phyloP scores from a whole-genome alignment of 2,113 vertebrate genomes.

The Nibea albiflora region DNA sequence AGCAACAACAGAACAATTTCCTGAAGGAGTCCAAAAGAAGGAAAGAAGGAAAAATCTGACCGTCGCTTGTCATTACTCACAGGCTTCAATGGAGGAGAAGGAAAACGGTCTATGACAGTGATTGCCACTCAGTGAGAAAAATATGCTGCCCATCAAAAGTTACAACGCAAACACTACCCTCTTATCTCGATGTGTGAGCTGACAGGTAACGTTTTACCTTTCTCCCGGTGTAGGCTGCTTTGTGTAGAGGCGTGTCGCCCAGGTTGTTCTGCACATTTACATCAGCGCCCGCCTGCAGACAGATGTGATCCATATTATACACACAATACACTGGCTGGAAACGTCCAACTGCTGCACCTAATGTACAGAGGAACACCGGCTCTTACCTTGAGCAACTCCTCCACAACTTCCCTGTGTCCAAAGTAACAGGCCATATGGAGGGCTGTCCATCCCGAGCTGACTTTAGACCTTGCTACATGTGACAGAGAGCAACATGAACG shows the following conservation, averaged over 20 bases:
- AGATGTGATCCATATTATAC: slow-evolving; percentile 37
- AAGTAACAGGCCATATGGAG: slow-evolving; percentile 92
- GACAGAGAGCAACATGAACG: neutral
- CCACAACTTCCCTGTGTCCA: slow-evolving; percentile 88
- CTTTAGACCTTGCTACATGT: slow-evolving; percentile 85
- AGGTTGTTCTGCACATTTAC: slow-evolving; percentile 89
- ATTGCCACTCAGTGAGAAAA: neutral
- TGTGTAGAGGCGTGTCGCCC: slow-evolving; percentile 94
- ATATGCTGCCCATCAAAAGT: neutral
- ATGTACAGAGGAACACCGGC: neutral
- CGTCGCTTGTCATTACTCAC: slow-evolving; percentile 19
- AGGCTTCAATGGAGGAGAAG: neutral
- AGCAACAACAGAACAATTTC: slow-evolving; percentile 93
- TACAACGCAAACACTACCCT: neutral
- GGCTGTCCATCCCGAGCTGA: slow-evolving; percentile 90
- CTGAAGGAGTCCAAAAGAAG: slow-evolving; percentile 70
- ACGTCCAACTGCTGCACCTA: neutral
- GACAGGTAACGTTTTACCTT: slow-evolving; percentile 83
- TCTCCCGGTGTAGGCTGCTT: slow-evolving; percentile 88
- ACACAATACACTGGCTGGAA: neutral
- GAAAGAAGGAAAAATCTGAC: neutral
- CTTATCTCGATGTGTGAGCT: neutral
- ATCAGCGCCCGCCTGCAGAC: slow-evolving; percentile 88
- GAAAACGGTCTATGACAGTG: slow-evolving; percentile 1
- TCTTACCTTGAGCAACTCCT: slow-evolving; percentile 91